These are phyloP conservation scores for Abramis brama DNA, from an alignment of 2,113 vertebrate genomes.

Conservation along the genomic window DNA sequence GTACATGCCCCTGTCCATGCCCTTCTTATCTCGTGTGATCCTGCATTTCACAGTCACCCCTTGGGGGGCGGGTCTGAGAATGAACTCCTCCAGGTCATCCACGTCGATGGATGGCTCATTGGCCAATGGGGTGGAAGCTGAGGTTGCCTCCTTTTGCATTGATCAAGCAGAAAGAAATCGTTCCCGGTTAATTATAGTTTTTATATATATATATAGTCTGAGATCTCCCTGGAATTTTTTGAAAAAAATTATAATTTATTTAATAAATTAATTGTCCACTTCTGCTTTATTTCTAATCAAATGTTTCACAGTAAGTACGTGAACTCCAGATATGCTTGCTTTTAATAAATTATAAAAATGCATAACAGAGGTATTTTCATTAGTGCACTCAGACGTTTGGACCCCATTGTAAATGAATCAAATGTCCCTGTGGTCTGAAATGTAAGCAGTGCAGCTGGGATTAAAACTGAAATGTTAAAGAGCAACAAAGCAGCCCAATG, in stretches of 20 bases:
- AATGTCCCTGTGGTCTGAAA: conserved; percentile 23
- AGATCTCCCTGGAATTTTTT: too few relatives aligned
- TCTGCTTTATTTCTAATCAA: too few relatives aligned
- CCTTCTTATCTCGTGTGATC: conserved; percentile 98
- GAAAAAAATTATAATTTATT: too few relatives aligned
- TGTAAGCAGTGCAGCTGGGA: conserved; percentile 35
- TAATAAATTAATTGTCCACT: too few relatives aligned
- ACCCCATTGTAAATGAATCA: conserved; percentile 36
- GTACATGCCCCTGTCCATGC: conserved; percentile 99
- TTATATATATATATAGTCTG: too few relatives aligned
- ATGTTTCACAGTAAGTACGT: not conserved
- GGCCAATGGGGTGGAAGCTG: conserved; percentile 86
- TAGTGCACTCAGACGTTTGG: not conserved
- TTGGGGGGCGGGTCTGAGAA: conserved; percentile 89
- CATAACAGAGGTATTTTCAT: not conserved
- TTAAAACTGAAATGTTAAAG: conserved; percentile 35
- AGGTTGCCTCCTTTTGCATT: conserved; percentile 86
- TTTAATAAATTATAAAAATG: not conserved
- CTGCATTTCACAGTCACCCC: conserved; percentile 94
- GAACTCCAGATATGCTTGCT: not conserved
- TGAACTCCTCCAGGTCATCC: conserved; percentile 96
- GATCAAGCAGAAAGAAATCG: not conserved
- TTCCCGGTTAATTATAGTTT: too few relatives aligned
- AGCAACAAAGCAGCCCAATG: conserved; percentile 30
- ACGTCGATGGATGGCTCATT: conserved; percentile 86